Conservation (phyloP, 2,797 vertebrate species). For the Picus viridis region DNA sequence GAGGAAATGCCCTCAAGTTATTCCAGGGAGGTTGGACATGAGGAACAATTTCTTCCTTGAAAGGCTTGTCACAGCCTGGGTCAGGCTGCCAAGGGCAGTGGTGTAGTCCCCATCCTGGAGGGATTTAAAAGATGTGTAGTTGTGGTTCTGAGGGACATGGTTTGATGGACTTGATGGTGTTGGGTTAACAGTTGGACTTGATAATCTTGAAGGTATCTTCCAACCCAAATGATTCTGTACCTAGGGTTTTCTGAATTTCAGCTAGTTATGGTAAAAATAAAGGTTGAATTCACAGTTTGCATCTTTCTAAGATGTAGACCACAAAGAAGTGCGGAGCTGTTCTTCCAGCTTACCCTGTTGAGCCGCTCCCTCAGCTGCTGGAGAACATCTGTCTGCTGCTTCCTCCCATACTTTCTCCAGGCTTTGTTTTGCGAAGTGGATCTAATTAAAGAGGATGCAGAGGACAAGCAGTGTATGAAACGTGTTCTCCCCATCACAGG, state of each 20-base stretch:
- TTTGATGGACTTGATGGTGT: no score
- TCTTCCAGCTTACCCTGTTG: neutral
- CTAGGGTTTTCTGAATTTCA: neutral
- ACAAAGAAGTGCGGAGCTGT: neutral
- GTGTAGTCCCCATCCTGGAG: no score
- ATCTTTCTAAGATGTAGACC: neutral
- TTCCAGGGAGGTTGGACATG: no score
- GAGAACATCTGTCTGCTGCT: neutral
- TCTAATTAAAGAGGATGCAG: slow-evolving; percentile 5
- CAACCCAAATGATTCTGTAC: neutral
- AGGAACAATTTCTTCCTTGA: no score
- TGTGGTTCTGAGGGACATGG: no score
- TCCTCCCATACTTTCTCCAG: neutral
- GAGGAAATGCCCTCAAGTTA: no score
- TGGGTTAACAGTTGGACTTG: no score
- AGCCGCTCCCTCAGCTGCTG: no score
- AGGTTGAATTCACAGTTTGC: neutral
- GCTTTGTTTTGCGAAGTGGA: neutral
- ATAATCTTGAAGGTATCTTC: no score
- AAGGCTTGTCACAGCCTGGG: no score
- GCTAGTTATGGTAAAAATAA: neutral
- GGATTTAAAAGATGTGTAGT: no score
- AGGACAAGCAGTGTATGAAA: neutral
- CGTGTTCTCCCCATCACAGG: neutral
- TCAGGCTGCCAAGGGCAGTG: no score